Conservation (phyloP, 2,797 vertebrate species). For the Melanotaenia boesemani region DNA sequence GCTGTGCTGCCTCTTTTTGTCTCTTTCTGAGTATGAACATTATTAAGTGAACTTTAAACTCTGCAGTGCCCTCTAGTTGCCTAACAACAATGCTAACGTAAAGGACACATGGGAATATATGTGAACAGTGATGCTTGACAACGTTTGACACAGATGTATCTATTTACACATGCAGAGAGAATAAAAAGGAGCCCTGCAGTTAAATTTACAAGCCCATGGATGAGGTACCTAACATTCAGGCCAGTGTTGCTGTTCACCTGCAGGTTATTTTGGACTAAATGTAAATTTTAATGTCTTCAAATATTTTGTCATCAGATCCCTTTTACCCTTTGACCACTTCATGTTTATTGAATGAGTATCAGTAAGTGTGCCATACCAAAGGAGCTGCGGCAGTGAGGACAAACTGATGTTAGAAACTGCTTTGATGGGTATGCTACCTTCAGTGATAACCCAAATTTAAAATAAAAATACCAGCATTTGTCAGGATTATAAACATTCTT, state of each 20-base stretch:
- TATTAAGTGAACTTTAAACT: not conserved
- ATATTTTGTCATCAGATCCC: not conserved
- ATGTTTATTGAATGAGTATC: not conserved
- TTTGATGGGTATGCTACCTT: not conserved
- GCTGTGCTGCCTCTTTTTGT: not conserved
- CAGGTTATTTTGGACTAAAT: conserved; percentile 1
- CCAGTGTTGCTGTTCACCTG: not conserved
- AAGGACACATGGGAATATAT: not conserved
- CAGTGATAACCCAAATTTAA: not conserved
- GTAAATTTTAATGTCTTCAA: not conserved
- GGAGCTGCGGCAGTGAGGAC: not conserved
- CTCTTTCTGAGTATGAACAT: not conserved
- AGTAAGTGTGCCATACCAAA: not conserved
- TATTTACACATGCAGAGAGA: not conserved
- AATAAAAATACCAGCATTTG: not conserved
- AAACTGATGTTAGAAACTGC: not conserved
- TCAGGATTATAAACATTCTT: not conserved
- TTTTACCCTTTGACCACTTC: not conserved
- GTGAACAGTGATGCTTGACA: not conserved
- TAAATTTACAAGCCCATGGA: not conserved
- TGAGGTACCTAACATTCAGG: not conserved
- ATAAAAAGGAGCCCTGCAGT: not conserved
- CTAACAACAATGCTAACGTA: not conserved
- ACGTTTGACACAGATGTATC: too few relatives aligned
- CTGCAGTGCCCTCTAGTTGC: not conserved